These are phyloP conservation scores for Scaptomyza pallida DNA, from an alignment of 1,140 invertebrate species.

Conservation along the genomic window DNA sequence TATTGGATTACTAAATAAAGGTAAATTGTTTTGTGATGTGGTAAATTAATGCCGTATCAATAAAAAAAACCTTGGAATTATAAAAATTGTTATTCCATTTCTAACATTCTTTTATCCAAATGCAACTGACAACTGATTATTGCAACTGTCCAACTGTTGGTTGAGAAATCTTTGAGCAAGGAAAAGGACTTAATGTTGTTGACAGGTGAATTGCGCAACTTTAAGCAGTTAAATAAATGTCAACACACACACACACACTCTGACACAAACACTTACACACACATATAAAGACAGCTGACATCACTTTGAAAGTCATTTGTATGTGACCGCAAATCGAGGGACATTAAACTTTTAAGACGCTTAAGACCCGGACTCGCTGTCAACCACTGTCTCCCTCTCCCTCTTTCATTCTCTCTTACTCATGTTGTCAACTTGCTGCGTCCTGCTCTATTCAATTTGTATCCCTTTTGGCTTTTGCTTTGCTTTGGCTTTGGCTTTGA, in stretches of 20 bases:
- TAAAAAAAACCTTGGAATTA: too few species aligned
- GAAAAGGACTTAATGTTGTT: not conserved
- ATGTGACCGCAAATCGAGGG: constrained; percentile 66
- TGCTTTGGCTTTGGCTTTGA: constrained; percentile 49
- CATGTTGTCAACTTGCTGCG: constrained; percentile 1
- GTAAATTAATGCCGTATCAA: not conserved
- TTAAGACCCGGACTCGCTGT: constrained; percentile 34
- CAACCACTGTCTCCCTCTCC: not conserved
- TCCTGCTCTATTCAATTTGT: constrained; percentile 65
- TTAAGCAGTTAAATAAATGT: constrained; percentile 14
- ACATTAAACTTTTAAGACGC: constrained; percentile 79
- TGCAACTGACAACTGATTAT: not conserved
- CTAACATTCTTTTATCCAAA: too few species aligned
- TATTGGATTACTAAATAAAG: not conserved
- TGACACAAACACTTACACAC: constrained; percentile 7
- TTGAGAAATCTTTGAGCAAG: not conserved
- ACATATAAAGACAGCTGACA: constrained; percentile 1
- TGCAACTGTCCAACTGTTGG: not conserved
- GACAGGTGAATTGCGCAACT: constrained; percentile 2
- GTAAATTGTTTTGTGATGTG: not conserved
- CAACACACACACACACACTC: constrained; percentile 9
- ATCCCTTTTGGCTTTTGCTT: constrained; percentile 27
- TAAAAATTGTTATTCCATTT: too few species aligned
- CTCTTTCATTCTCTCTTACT: not conserved
- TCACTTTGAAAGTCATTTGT: constrained; percentile 66